Percentiles rank a stretch among this genome's conserved stretches.
phyloP scores from a whole-genome alignment of 2,797 vertebrate species.

The Hapalemur alaotrensis region DNA sequence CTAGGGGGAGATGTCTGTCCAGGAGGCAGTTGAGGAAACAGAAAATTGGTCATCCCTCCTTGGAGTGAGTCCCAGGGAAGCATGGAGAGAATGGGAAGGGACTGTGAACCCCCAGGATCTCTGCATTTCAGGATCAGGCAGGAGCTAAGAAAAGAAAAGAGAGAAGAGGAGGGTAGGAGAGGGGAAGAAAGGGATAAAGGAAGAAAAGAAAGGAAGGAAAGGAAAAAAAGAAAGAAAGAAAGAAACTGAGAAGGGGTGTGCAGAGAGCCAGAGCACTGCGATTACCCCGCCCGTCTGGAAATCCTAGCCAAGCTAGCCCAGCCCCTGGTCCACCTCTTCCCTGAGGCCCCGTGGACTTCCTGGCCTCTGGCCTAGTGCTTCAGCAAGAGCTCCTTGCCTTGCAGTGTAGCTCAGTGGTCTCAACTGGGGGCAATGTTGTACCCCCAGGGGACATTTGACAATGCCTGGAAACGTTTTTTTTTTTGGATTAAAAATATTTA shows the following conservation, averaged over 20 bases:
- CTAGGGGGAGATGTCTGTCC: neutral
- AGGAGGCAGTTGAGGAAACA: neutral
- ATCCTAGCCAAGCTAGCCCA: neutral
- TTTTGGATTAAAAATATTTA: neutral
- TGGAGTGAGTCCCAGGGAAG: neutral
- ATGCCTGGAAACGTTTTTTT: neutral
- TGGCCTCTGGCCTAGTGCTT: neutral
- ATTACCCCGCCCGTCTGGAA: neutral
- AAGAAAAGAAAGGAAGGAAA: no score
- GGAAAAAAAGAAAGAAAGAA: no score
- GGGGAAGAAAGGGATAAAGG: neutral
- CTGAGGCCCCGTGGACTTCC: neutral
- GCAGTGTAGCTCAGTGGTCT: neutral
- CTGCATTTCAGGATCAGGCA: no score
- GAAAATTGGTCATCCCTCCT: neutral
- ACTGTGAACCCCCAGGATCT: neutral
- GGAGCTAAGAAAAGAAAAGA: neutral
- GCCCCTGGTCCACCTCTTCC: neutral
- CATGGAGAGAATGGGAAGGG: neutral
- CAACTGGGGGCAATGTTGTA: neutral
- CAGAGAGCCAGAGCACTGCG: neutral
- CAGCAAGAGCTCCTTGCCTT: neutral
- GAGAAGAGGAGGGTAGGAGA: no score
- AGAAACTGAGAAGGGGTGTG: neutral
- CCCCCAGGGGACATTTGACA: neutral